Evolutionary conservation across 1,140 invertebrate genomes (phyloP), one percentile per base, ranked within the genome.

Genomic region (Drosophila navojoa): DNA sequence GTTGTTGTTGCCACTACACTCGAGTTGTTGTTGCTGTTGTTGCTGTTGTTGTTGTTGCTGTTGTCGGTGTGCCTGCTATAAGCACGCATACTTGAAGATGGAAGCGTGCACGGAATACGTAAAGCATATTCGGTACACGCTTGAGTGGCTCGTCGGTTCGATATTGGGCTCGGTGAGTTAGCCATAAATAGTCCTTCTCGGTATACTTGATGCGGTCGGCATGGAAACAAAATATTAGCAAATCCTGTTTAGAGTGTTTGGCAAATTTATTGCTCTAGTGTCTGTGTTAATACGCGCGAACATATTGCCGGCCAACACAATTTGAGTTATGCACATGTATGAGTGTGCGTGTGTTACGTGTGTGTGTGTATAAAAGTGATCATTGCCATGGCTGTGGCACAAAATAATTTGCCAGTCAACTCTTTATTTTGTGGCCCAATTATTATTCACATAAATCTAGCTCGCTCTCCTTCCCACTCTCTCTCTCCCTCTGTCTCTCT

Each of bases 31-130:
- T 53, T 52, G 19, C 22, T 42, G 5, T 32, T 55, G 16, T 53
- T 38, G 58, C 47, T 62, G 40, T 35, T 55, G 16, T 53, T 38
- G 58, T 45, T 62, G 40, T 35, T 69, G 49, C 22, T 29, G 38
- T 16, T 54, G 70, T 71, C 53, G 45, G 35, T 60, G 44, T 62
- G 50, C 50, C 44, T 73, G 70, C 57, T 64, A 77, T 79, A 77
- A 79, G 60, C 74, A 70, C 64, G 75, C 75, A 74, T 79, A 79
- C 77, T 79, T 74, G 75, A 74, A 63, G 68, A 71, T 68, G 75
- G 47, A 68, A 60, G 57, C 77, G 77, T 79, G 77, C 64, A 66
- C 64, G 45, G 77, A 69, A 79, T 79, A 77, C 75, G 44, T 73
- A 77, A 70, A 70, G 57, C 50, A 71, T 64, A 47, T 74, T 42